phyloP scores from a whole-genome alignment of 2,113 vertebrate species.

The Aleadryas rufinucha region DNA sequence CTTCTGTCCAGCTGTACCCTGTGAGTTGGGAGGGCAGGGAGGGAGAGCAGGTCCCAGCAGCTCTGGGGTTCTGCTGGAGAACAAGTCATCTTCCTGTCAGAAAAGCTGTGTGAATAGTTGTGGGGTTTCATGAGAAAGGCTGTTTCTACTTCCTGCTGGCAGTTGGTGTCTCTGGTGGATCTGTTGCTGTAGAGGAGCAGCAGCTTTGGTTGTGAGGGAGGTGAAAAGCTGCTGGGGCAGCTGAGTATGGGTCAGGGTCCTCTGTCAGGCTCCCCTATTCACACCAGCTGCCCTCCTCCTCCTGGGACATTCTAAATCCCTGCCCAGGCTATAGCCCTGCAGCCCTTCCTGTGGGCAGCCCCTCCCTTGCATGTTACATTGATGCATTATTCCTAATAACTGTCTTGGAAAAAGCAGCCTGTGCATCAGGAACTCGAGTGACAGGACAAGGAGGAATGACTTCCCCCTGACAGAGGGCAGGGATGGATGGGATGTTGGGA shows the following conservation, averaged over 20 bases:
- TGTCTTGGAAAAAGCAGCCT: neutral
- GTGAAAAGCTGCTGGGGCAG: neutral
- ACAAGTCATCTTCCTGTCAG: neutral
- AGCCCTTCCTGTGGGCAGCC: neutral
- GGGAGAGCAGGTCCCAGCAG: neutral
- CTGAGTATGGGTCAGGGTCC: neutral
- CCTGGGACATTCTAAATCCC: neutral
- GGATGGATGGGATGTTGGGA: neutral
- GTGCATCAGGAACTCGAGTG: neutral
- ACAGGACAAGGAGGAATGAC: neutral
- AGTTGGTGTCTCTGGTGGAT: neutral
- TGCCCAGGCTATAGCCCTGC: neutral
- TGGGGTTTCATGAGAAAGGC: neutral
- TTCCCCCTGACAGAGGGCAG: neutral
- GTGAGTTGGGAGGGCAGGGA: neutral
- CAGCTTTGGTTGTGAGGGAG: neutral
- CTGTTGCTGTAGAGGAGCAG: accelerated
- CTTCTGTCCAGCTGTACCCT: neutral
- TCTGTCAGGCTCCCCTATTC: neutral
- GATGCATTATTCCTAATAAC: neutral
- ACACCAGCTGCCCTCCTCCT: neutral
- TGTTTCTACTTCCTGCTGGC: neutral
- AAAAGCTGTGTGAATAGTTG: neutral
- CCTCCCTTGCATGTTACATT: neutral
- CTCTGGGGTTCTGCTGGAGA: neutral